phyloP scores from a whole-genome alignment of 2,797 vertebrate genomes.

The Lemur catta region DNA sequence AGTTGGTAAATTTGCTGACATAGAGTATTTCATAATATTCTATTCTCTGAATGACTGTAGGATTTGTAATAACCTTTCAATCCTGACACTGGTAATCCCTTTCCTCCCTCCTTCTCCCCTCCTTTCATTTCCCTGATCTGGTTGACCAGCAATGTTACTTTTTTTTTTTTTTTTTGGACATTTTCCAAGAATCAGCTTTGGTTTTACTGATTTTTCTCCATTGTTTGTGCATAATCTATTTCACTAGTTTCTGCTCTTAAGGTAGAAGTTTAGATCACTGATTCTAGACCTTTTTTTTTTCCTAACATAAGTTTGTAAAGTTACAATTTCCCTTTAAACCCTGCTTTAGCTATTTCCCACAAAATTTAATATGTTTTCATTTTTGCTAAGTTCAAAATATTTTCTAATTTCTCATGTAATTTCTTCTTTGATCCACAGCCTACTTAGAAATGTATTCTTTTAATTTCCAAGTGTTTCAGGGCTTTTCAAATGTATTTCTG shows the following conservation, averaged over 20 bases:
- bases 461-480: neutral
- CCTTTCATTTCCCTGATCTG: neutral
- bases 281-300: neutral
- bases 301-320: neutral
- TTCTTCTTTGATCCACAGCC: neutral
- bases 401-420: conserved; percentile 29
- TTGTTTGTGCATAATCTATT: neutral
- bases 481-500: neutral
- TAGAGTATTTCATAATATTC: neutral
- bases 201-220: neutral
- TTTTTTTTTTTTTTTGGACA: neutral
- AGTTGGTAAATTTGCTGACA: neutral
- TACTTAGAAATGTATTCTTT: neutral
- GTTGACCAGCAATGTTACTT: neutral
- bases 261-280: neutral
- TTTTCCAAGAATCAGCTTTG: neutral
- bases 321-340: neutral
- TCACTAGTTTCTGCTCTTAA: neutral
- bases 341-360: neutral
- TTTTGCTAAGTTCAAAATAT: conserved; percentile 25
- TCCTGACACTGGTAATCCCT: neutral
- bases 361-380: conserved; percentile 29
- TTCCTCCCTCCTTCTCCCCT: neutral
- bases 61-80: neutral
- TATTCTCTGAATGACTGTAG: neutral